Conservation (phyloP, 2,113 vertebrate genomes). For the Verasper variegatus region DNA sequence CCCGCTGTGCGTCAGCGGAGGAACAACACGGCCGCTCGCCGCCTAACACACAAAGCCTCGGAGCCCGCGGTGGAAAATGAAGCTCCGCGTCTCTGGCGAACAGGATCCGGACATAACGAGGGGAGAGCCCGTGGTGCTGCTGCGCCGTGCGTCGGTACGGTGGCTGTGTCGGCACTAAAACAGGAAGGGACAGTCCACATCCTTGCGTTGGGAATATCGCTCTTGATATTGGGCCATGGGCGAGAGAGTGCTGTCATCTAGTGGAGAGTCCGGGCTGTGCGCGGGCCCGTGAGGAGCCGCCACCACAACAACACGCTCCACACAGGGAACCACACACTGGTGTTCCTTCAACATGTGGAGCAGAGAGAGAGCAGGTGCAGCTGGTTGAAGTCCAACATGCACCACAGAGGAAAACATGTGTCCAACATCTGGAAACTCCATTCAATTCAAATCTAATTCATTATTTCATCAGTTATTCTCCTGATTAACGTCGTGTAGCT, state of each 20-base stretch:
- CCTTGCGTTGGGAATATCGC: slow-evolving; percentile 80
- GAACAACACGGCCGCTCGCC: slow-evolving; percentile 59
- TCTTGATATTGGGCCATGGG: slow-evolving; percentile 59
- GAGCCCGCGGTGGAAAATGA: slow-evolving; percentile 53
- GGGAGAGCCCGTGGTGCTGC: slow-evolving; percentile 45
- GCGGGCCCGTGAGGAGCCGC: not conserved
- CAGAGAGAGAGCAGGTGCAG: slow-evolving; percentile 44
- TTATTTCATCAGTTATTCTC: too few species aligned
- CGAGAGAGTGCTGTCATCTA: slow-evolving; percentile 83
- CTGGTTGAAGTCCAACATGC: not conserved
- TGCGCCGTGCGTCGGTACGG: slow-evolving; percentile 80
- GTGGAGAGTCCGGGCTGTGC: slow-evolving; percentile 57
- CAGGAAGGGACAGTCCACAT: slow-evolving; percentile 88
- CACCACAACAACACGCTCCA: slow-evolving; percentile 10
- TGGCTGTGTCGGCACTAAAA: slow-evolving; percentile 82
- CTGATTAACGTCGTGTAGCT: too few species aligned
- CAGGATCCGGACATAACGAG: not conserved
- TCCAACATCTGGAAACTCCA: too few species aligned
- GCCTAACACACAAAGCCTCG: slow-evolving; percentile 60
- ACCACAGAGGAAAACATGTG: not conserved
- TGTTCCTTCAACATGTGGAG: not conserved
- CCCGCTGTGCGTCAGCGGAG: slow-evolving; percentile 67
- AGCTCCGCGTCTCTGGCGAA: slow-evolving; percentile 62
- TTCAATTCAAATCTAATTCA: too few species aligned
- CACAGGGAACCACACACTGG: not conserved